These are phyloP conservation scores for Vollenhovia emeryi DNA, from an alignment of 1,140 invertebrate species.

Conservation along the genomic window DNA sequence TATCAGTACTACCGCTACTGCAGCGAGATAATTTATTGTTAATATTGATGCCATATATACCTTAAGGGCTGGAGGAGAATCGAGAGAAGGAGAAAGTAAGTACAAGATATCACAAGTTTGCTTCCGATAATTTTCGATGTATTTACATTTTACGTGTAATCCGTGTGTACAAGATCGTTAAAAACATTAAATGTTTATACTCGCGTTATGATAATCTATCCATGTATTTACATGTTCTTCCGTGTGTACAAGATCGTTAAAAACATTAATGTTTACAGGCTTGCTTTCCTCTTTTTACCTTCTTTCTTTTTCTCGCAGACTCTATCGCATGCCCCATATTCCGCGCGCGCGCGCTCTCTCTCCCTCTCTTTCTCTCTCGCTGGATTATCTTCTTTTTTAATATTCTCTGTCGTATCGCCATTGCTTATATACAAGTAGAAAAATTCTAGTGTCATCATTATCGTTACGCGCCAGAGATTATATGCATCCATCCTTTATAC, in stretches of 20 bases:
- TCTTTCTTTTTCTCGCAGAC: conserved; percentile 65
- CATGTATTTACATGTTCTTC: conserved; percentile 83
- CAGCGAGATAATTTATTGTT: conserved; percentile 3
- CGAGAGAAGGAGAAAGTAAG: conserved; percentile 57
- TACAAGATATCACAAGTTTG: conserved; percentile 63
- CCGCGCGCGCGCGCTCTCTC: conserved; percentile 21
- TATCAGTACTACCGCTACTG: background rate
- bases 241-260: conserved; percentile 83
- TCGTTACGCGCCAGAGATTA: conserved; percentile 63
- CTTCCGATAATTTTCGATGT: conserved; percentile 82
- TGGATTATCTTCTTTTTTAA: conserved; percentile 17
- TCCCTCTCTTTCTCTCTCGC: conserved; percentile 26
- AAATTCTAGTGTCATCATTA: conserved; percentile 69
- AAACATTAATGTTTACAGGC: conserved; percentile 83
- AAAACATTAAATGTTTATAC: conserved; percentile 85
- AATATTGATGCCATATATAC: background rate
- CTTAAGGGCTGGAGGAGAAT: conserved; percentile 9
- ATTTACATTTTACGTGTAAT: conserved; percentile 84
- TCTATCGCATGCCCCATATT: conserved; percentile 53
- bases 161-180: conserved; percentile 84
- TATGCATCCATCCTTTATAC: conserved; percentile 33
- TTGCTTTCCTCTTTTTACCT: conserved; percentile 50
- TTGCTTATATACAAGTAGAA: conserved; percentile 80
- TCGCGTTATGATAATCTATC: conserved; percentile 80
- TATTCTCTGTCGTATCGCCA: conserved; percentile 59